Evolutionary conservation across 2,113 vertebrate genomes (phyloP), one percentile per base, ranked within the genome.

Genomic region (Entosphenus tridentatus): DNA sequence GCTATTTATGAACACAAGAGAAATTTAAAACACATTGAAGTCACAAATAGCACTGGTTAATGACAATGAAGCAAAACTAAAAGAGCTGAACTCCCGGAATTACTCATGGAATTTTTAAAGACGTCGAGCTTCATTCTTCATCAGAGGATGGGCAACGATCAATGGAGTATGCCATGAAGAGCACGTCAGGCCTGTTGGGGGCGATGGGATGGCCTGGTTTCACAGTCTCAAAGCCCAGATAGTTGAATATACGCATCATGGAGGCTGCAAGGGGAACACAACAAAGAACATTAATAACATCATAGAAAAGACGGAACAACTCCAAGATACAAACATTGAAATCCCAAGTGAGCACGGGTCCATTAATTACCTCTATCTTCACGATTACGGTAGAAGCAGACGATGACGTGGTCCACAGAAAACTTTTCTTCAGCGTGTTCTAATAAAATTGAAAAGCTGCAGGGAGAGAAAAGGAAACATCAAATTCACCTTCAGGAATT

Each of bases 161-260:
- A 67, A 96, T 87, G 12, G 85, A 87, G 83, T 93, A 97, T 82
- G 84, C 90, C 90, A 96, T 95, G 83, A 97, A 97, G 87, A 90
- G 90, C 83, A 91, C 89, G 68, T 97, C 93, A 72, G 91, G 87
- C 83, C 89, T 87, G 80, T 87, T 80, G 74, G 93, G 91, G 83
- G 95, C 83, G 75, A 96, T 88, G 84, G 93, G 84, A 84, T 97
- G 93, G 80, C 93, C 93, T 72, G 91, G 93, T 92, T 86, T 87
- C 86, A 96, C 93, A 89, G 93, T 95, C 87, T 96, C 91, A 89
- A 97, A 96, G 90, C 90, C 93, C 86, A 97, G 81, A 82, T 93
- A 97, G 83, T 89, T 87, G 84, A 97, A 97, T 62, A 89, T 95
- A 57, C 89, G 84, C 78, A 97, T 85, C 76, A 97, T 77, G 72